Evolutionary conservation across 2,888 invertebrate species (phyloP).

Genomic region (Cyaniris semiargus): DNA sequence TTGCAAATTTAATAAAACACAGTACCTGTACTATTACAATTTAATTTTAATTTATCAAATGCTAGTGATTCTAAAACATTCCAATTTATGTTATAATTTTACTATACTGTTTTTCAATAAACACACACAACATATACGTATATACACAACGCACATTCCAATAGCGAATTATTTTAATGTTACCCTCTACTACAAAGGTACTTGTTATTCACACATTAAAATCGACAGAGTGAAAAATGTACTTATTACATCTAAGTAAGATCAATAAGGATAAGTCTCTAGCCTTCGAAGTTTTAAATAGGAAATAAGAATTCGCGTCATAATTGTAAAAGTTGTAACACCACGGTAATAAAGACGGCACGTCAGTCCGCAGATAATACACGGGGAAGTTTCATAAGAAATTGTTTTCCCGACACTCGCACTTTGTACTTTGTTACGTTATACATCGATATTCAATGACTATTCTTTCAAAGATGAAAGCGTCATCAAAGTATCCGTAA

Average conservation of each 20-base stretch:
- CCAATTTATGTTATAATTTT: not conserved
- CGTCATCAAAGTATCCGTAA: slow-evolving; percentile 17
- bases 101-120: too few relatives aligned
- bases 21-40: not conserved
- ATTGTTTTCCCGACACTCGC: slow-evolving; percentile 18
- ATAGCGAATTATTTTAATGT: too few relatives aligned
- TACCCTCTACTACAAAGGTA: too few relatives aligned
- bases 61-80: not conserved
- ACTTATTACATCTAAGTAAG: not conserved
- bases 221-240: too few relatives aligned
- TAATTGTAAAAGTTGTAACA: slow-evolving; percentile 30
- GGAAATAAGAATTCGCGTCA: slow-evolving; percentile 24
- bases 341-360: slow-evolving; percentile 18
- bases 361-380: slow-evolving; percentile 10
- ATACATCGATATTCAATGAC: slow-evolving; percentile 30
- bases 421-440: slow-evolving; percentile 3
- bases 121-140: too few relatives aligned
- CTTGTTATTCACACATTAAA: too few relatives aligned
- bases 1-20: not conserved
- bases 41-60: not conserved
- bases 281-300: slow-evolving; percentile 26
- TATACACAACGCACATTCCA: too few relatives aligned
- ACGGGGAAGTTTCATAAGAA: slow-evolving; percentile 9
- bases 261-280: not conserved
- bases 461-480: slow-evolving; percentile 19